Conservation (phyloP, 2,113 vertebrate genomes). For the Chlorodrepanis virens region DNA sequence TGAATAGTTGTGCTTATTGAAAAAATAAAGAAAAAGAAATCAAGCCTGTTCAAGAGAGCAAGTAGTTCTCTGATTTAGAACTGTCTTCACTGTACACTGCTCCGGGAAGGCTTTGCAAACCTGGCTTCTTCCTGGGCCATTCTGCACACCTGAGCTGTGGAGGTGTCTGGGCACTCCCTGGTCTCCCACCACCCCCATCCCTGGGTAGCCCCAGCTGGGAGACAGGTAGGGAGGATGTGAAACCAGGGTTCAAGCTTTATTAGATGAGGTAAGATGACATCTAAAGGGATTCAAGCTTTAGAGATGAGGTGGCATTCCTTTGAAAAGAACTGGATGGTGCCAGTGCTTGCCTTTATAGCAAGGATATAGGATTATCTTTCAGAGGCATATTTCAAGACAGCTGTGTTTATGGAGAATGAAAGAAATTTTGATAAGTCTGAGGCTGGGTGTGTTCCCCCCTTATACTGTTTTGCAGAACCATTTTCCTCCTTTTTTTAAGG, state of each 20-base stretch:
- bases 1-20: not conserved
- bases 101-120: not conserved
- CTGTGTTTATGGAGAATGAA: not conserved
- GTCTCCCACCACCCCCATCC: not conserved
- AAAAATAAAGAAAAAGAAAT: not conserved
- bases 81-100: accelerated
- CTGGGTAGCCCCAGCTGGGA: not conserved
- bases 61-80: not conserved
- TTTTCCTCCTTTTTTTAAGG: not conserved
- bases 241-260: not conserved
- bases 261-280: not conserved
- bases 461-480: not conserved
- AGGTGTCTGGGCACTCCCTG: not conserved
- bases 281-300: too few species aligned
- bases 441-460: not conserved
- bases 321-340: not conserved
- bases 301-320: not conserved
- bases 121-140: accelerated
- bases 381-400: not conserved
- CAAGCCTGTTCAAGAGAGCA: not conserved
- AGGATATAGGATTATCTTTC: not conserved
- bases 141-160: accelerated
- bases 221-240: not conserved
- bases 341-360: not conserved
- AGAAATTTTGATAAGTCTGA: not conserved